phyloP scores from a whole-genome alignment of 2,797 vertebrate genomes.

The Darevskia mixta region DNA sequence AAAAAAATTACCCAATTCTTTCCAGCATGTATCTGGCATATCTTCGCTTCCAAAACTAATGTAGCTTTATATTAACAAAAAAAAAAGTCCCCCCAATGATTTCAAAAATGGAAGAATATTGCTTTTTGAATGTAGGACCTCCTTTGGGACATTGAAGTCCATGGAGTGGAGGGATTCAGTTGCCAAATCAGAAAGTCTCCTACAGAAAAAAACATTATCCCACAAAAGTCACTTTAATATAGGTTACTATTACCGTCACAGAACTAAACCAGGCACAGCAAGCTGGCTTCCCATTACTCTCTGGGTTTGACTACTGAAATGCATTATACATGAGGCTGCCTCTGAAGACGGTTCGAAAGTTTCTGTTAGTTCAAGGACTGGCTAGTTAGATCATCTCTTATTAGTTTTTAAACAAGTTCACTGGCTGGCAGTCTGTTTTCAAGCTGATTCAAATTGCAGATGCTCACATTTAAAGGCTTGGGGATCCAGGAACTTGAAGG shows the following conservation, averaged over 20 bases:
- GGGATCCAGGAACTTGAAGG: not conserved
- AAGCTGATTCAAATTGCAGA: not conserved
- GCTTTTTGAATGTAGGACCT: not conserved
- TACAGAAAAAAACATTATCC: not conserved
- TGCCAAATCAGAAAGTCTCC: not conserved
- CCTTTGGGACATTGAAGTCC: not conserved
- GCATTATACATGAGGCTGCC: not conserved
- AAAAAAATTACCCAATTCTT: not conserved
- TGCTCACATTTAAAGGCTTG: not conserved
- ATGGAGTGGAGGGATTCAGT: conserved; percentile 25
- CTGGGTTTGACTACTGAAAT: not conserved
- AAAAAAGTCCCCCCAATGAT: not conserved
- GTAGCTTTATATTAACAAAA: not conserved
- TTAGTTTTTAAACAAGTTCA: not conserved
- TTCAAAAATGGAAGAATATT: not conserved
- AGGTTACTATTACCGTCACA: not conserved
- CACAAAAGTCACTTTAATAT: too few species aligned
- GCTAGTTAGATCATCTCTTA: not conserved
- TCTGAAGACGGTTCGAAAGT: not conserved
- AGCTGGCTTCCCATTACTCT: not conserved
- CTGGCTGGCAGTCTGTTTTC: not conserved
- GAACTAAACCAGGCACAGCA: not conserved
- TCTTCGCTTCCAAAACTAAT: not conserved
- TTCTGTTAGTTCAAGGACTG: not conserved
- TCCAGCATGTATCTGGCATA: not conserved